Evolutionary conservation across 2,113 vertebrate species (phyloP), one percentile per base, ranked within the genome.

Genomic region (Calyptomena viridis): DNA sequence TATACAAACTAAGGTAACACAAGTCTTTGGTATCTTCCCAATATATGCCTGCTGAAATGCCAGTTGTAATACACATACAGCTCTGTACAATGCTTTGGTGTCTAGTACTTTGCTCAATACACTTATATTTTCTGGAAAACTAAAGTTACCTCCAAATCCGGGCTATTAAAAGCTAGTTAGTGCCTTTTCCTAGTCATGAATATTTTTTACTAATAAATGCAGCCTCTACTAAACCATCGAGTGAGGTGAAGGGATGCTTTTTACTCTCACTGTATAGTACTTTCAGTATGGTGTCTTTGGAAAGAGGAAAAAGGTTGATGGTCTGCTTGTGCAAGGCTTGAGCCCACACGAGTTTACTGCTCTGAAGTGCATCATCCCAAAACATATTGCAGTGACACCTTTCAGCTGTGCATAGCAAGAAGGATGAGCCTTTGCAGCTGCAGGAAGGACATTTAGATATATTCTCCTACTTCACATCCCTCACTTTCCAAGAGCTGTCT

Each of bases 401-500:
- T n/a, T 30, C 49, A 80, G 72, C 5, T 56, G 33, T n/a, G 59
- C 24, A 14, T 0, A 35, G 44, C 9, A 31, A 33, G 46, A 11
- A 68, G 67, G 58, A 71, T 14, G 53, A 89, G 84, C 28, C 52
- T 42, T 23, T 77, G 46, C 68, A 94, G 72, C 75, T 55, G 75
- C 62, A 71, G 0, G 0, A n/a, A 74, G 46, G 28, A 8, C 46
- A 18, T 64, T 84, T 27, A 11, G 35, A 72, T 56, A 73, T 12
- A 30, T 8, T 39, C 69, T 52, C 15, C n/a, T 5, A 16, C 50
- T 84, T 50, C 68, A 46, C 46, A 56, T 60, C 64, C 35, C 31
- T 90, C 55, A 15, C 30, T 71, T 83, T 53, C 30, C 47, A 83
- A 74, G 76, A 90, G 86, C 64, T 93, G 50, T 86, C 68, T 79